Evolutionary conservation across 30 jellyfish, hydroid and myxozoan species (phyloP), one percentile per base, ranked within the genome.

Genomic region (Aurelia sp.): DNA sequence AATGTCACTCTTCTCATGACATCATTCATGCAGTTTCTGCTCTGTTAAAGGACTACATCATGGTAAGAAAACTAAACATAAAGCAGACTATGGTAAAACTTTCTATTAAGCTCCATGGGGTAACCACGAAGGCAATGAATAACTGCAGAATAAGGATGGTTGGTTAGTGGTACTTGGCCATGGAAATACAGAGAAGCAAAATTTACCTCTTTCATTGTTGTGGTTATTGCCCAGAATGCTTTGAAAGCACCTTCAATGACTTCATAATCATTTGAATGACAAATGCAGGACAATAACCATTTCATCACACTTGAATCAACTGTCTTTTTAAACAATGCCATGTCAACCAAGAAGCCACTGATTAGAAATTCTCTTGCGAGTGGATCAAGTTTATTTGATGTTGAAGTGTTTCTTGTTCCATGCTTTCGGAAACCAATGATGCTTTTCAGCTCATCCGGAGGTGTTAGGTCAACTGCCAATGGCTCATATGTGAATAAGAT

Each of bases 211-310:
- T 73, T 66, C 55, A 31, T 59, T 22, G 78, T 16, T 17, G 62
- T 84, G 2, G 53, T 17, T 17, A 84, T 52, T 8, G 93, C 82
- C 93, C 93, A 84, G 13, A 61, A 52, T 21, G 88, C 88, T 33
- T 84, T 72, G 64, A 70, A 84, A 17, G 93, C 82, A 57, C 88
- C 93, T 27, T 84, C 93, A 15, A 72, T 62, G 59, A 84, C 76
- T 44, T 84, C 88, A 73, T n/a, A 72, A 47, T 84, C 84, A 12
- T 75, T 40, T 58, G 93, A 84, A 50, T 30, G 41, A 50, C 93
- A 84, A n/a, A 84, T 73, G 31, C 93, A 84, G 13, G 53, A 35
- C 9, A 84, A 58, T 63, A 84, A 55, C 93, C 93, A 84, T 13
- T 84, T 84, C 68, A 84, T 60, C 21, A 62, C 67, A 60, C 74